Evolutionary conservation across 1,140 invertebrate species (phyloP), one percentile per base, ranked within the genome.

Genomic region (Marisa cornuarietis): DNA sequence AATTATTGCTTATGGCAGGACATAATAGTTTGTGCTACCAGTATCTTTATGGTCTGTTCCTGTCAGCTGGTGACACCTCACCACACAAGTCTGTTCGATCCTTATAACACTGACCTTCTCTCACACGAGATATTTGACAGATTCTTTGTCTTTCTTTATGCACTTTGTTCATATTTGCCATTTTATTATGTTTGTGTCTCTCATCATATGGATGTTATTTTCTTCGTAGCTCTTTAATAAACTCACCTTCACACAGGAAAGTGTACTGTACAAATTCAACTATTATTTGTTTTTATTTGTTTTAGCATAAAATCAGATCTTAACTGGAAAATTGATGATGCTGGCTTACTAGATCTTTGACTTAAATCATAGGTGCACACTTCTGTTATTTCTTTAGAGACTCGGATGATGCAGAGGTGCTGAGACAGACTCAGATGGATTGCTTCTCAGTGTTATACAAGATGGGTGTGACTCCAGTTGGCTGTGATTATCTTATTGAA

Each of bases 401-500:
- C 11, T n/a, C 22, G 11, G 65, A 68, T 68, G 65, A 68, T n/a
- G n/a, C 26, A 31, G 65, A 68, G 65, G 26, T 68, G 14, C 26
- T 68, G 11, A 68, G 22, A 22, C 65, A 68, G 65, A 68, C 65
- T 6, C 65, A n/a, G 65, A 68, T 68, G 65, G 65, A 68, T 31
- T 68, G 65, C 26, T 68, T 24, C 11, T 24, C 65, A 68, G 65
- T 68, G 13, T 31, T 68, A 22, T 24, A n/a, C 26, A 31, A 68
- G 65, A n/a, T 68, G 65, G 65, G n/a, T 31, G 65, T n/a, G 11
- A 68, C 26, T 13, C 65, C 22, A 68, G 26, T 31, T 24, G 26
- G n/a, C 22, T 68, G 65, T 31, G n/a, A 68, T 11, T 68, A 24
- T 24, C 65, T 68, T n/a, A 68, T 68, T 68, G 65, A 68, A n/a